Evolutionary conservation across 1,140 invertebrate genomes (phyloP).

Genomic region (Thaumatotibia leucotreta): DNA sequence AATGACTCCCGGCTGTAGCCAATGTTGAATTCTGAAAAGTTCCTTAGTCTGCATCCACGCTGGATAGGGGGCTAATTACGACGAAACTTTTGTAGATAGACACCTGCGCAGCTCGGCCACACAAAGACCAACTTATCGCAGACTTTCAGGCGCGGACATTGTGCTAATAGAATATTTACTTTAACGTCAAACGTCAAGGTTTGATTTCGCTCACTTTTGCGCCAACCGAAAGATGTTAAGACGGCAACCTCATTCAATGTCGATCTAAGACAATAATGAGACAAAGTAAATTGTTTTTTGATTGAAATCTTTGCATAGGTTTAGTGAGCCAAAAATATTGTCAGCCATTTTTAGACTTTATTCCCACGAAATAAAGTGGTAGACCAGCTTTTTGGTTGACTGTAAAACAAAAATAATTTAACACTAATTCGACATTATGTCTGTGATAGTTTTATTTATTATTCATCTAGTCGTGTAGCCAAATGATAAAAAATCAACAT

Average conservation of each 20-base stretch:
- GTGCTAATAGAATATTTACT: conserved; percentile 34
- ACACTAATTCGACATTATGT: not conserved
- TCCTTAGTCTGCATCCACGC: conserved; percentile 65
- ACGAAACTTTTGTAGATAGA: conserved; percentile 73
- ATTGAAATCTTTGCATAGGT: conserved; percentile 26
- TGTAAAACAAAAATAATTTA: too few species aligned
- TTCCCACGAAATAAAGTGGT: too few species aligned
- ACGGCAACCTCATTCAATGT: conserved; percentile 49
- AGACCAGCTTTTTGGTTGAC: too few species aligned
- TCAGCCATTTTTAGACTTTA: too few species aligned
- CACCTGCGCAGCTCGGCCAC: conserved; percentile 64
- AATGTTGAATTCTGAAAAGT: conserved; percentile 70
- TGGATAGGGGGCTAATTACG: conserved; percentile 72
- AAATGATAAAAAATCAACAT: not conserved
- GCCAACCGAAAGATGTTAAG: conserved; percentile 43
- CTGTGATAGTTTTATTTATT: too few species aligned
- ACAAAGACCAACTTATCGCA: conserved; percentile 71
- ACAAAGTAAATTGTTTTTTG: conserved; percentile 45
- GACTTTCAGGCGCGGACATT: conserved; percentile 45
- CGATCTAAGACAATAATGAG: conserved; percentile 36
- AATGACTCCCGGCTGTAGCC: conserved; percentile 66
- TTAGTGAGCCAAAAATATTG: too few species aligned
- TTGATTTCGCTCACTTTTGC: conserved; percentile 28
- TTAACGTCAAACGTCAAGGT: conserved; percentile 32
- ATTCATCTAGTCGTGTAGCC: too few species aligned